Evolutionary conservation across 2,797 vertebrate species (phyloP), one percentile per base, ranked within the genome.

Genomic region (Mallotus villosus): DNA sequence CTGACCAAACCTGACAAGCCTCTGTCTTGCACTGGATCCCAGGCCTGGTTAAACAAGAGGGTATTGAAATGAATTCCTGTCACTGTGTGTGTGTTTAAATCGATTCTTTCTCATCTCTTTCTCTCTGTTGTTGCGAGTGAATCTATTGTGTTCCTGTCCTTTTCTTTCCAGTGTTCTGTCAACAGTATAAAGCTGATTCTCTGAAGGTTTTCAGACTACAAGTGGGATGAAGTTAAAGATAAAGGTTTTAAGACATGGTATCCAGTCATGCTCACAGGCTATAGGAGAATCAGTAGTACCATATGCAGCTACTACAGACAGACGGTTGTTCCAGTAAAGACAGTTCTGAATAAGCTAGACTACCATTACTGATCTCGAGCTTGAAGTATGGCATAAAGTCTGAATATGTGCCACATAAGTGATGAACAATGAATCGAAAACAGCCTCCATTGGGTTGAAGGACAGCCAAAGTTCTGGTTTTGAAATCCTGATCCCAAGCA

Each of bases 1-100:
- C 41, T 16, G 34, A 64, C 21, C 22, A 5, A 2, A 17, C 21
- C 17, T 17, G 41, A 29, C 37, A 14, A 53, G 46, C 2, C 7
- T 41, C 46, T 24, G 1, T 51, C 41, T 66, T 51, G 64, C 64
- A 53, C 64, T 51, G 64, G 51, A 57, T 49, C 32, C 8, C 34
- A 27, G 53, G 49, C 64, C 68, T 41, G 69, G 51, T 63, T 19
- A 19, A 51, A 65, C 34, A 21, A 63, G 61, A 41, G 41, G 27
- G 37, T 19, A 19, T 29, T 51, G 46, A 77, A 68, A 71, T 2
- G 55, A 32, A 49, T 59, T 63, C 21, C 46, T 14, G 75, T 79
- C 81, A 81, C 79, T 79, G 77, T 82, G 82, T 46, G 41, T 12
- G 41, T 46, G 76, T 76, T 76, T 57, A 5, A 69, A 63, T 77